These are phyloP conservation scores for Pseudochirops cupreus DNA, from an alignment of 2,797 vertebrate species.

Conservation along the genomic window DNA sequence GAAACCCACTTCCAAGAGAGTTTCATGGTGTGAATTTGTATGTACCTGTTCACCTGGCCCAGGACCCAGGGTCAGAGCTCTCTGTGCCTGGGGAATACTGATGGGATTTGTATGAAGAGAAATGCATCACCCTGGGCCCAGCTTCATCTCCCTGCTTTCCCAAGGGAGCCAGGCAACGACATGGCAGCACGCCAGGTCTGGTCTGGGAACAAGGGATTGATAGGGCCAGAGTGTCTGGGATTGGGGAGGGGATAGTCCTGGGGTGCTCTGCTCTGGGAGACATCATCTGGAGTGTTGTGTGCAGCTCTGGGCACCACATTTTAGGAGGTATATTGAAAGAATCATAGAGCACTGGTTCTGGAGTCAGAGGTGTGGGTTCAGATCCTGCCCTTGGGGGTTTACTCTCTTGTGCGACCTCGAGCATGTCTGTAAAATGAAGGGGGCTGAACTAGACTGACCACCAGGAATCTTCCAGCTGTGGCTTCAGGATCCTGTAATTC, in stretches of 20 bases:
- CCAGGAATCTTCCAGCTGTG: background rate
- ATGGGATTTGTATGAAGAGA: background rate
- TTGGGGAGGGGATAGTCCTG: background rate
- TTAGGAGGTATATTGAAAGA: background rate
- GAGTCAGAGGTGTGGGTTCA: slow-evolving; percentile 29
- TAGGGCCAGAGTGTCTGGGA: background rate
- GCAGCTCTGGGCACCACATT: background rate
- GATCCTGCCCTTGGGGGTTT: slow-evolving; percentile 18
- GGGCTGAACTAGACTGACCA: background rate
- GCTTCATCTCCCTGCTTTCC: background rate
- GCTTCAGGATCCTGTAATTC: background rate
- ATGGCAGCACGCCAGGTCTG: too few relatives aligned
- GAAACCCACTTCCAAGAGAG: background rate
- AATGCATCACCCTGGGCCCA: background rate
- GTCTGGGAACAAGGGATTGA: background rate
- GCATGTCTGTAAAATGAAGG: slow-evolving; percentile 33
- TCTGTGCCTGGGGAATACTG: background rate
- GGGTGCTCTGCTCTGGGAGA: too few relatives aligned
- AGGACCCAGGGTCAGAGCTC: background rate
- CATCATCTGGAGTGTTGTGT: background rate
- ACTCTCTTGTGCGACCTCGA: slow-evolving; percentile 37
- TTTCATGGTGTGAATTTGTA: background rate
- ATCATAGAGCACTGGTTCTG: background rate
- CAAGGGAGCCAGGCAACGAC: too few relatives aligned
- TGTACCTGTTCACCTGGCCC: background rate